Evolutionary conservation across 1,140 invertebrate genomes (phyloP).

Genomic region (Orius laevigatus): DNA sequence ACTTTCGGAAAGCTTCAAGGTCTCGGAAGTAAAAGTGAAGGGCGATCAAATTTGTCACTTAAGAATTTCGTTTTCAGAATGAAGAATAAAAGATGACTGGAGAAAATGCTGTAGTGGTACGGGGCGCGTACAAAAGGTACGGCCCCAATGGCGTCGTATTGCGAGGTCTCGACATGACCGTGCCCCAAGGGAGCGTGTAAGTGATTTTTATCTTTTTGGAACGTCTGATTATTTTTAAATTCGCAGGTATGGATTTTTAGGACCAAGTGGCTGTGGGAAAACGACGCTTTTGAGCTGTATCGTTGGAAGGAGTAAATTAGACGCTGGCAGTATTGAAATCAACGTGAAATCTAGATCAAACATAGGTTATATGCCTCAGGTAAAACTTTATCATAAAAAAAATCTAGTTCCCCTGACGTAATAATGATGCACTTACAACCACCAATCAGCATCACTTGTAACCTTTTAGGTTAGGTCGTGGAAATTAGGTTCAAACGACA

Average conservation of each 20-base stretch:
- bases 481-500: no score
- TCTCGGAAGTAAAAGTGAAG: no score
- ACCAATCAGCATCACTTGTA: no score
- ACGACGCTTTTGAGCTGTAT: conserved; percentile 67
- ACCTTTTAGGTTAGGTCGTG: no score
- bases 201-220: not conserved
- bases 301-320: conserved; percentile 54
- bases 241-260: conserved; percentile 56
- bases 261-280: conserved; percentile 66
- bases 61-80: no score
- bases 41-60: no score
- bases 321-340: conserved; percentile 61
- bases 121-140: conserved; percentile 21
- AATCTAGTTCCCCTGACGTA: no score
- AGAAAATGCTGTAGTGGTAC: conserved; percentile 9
- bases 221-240: not conserved
- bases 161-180: conserved; percentile 22
- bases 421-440: no score
- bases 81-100: conserved; percentile 7
- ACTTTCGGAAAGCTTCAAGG: no score
- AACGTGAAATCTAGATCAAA: conserved; percentile 54
- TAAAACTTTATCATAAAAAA: conserved; percentile 18
- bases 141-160: conserved; percentile 19
- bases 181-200: conserved; percentile 22
- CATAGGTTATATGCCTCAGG: conserved; percentile 68